Evolutionary conservation across 1,140 invertebrate species (phyloP), one percentile per base, ranked within the genome.

Genomic region (Pteromalus puparum): DNA sequence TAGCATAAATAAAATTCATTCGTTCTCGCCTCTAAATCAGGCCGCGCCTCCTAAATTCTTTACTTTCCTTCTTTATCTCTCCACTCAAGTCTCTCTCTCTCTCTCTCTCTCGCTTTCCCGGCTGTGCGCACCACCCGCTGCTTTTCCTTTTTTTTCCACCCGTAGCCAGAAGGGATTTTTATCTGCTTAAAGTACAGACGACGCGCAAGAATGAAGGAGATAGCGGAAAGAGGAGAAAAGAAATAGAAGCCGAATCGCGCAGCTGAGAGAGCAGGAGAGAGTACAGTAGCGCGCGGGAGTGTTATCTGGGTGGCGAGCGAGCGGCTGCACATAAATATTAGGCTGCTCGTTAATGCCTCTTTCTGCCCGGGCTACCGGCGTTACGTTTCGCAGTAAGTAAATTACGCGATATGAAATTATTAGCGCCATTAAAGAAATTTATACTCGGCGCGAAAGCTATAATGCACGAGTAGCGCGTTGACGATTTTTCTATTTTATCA

Each of bases 381-480:
- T 93, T 93, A 93, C 92, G 92, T 93, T 93, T 93, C 92, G 91
- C 92, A 93, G 92, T 93, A 93, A 93, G 92, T 93, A 93, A 93
- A 93, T 93, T 93, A 93, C 90, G 92, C 92, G 92, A 93, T 93
- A 93, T 93, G 92, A 93, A 93, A 93, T 93, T 93, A 93, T 93
- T 93, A 93, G 92, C 90, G 89, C 91, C 92, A 93, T 93, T 93
- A 93, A 92, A 93, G 92, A 93, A 93, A 93, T 93, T 93, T 93
- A 93, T 93, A 92, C 90, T 92, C 92, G 92, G 92, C 89, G 88
- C 18, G 53, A 61, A 48, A 61, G 53, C 53, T n/a, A 61, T 61
- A 61, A 61, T 61, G 53, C 53, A 48, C 46, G 10, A 48, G 46
- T 46, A 46, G 48, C 65, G 80, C 89, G 89, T 89, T 91, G 92